Base-by-base conservation (phyloP, 2,113 vertebrate genomes). In the Noturus placidus region DNA sequence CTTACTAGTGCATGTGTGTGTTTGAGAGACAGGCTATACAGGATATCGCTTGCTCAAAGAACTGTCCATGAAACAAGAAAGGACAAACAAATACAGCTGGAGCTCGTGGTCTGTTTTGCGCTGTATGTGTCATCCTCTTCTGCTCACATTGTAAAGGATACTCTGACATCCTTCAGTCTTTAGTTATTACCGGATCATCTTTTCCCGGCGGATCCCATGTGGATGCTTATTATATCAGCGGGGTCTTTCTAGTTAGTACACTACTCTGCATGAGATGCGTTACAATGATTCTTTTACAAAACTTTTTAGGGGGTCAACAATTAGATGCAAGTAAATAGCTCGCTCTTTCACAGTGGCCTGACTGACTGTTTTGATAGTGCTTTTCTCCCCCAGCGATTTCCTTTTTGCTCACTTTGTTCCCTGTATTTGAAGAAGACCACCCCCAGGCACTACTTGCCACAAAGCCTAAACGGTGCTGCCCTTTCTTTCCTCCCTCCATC, bases 121-220 rank as follows among this genome's bases (percentile, higher is more conserved):
- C 91, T 86, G 57, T 25, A 80, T 88, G 90, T 88, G 90, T 92
- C 83, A 90, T 83, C 46, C 82, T 63, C 82, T 92, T 84, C 4
- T 91, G 92, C 93, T 92, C 92, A 92, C 92, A 89, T 91, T 90
- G 92, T 92, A 91, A 82, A 91, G 92, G 91, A 93, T 92, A 92
- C 77, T 38, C 61, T 56, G 46, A 57, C 85, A 20, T 30, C 25
- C 77, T 92, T 87, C 87, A 90, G 89, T 83, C 82, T 89, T 92
- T 87, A 88, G 87, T 19, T 84, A 83, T 92, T 91, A 92, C 90
- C 92, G 50, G 81, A 70, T 65, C 79, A 67, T 33, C 76, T 80
- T 82, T 74, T 56, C 86, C 35, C n/a, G 15, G 56, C 17, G 2
- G 69, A 63, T 87, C 35, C 69, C 81, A 77, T 17, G n/a, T 11